A percentile compares a stretch with the other conserved stretches of the same genome.
Evolutionary conservation across 1,140 invertebrate genomes (phyloP).

Genomic region (Lineus longissimus): DNA sequence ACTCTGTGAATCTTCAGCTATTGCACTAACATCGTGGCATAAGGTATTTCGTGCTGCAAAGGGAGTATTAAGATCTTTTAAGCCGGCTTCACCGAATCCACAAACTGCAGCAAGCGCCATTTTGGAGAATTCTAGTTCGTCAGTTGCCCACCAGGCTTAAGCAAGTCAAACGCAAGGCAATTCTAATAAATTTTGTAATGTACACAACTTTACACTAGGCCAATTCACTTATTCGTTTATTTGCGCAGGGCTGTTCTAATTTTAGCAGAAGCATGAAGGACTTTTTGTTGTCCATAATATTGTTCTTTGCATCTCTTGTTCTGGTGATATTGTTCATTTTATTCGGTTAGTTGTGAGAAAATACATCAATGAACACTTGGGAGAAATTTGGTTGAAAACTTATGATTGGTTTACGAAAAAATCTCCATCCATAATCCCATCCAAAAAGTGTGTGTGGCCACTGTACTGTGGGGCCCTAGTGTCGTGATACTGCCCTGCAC

Average conservation of each 20-base stretch:
- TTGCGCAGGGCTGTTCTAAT: neutral
- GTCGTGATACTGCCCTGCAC: neutral
- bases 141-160: neutral
- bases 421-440: neutral
- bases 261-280: conserved; percentile 52
- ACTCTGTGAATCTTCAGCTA: conserved; percentile 17
- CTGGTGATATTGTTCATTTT: conserved; percentile 56
- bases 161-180: neutral
- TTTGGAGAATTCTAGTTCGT: conserved; percentile 19
- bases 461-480: neutral
- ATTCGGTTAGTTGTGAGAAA: conserved; percentile 49
- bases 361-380: neutral
- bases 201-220: neutral
- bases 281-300: conserved; percentile 54
- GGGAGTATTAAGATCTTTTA: conserved; percentile 9
- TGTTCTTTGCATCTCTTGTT: conserved; percentile 53
- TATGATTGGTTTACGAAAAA: neutral
- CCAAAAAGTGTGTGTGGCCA: neutral
- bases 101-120: conserved; percentile 49
- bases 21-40: neutral
- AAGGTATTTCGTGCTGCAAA: neutral
- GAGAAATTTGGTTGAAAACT: neutral
- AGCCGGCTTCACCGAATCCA: conserved; percentile 26
- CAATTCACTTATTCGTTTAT: neutral
- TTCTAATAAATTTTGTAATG: neutral